Base-by-base conservation (phyloP, 2,113 vertebrate species). In the Prolemur simus region DNA sequence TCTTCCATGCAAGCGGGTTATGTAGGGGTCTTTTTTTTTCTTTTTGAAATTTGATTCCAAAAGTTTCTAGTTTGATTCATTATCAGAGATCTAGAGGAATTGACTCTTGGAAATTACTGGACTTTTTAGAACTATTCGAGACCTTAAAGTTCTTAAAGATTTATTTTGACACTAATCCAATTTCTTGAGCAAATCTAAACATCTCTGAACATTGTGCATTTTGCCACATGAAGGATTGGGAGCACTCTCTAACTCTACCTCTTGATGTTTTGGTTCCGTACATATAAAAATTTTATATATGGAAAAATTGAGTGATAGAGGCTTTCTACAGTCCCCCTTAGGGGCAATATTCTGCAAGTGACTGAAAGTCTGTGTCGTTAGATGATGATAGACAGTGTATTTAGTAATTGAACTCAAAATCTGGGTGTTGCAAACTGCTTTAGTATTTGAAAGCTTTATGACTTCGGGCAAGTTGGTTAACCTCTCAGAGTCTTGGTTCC, bases 31-130 rank as follows among this genome's bases (percentile, higher is more conserved):
- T n/a, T 52, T 89, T 12, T 78, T 60, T 27, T 27, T 60, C 25
- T 52, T 90, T 17, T 83, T 5, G 64, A 60, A 77, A 89, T 87
- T 37, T 87, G 66, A 77, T 95, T 58, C 20, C 4, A 25, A 66
- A 87, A 89, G 39, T 83, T 92, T 80, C n/a, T 69, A 78, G 42
- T 95, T 95, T 87, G 68, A 73, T 85, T 89, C 63, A 82, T 92
- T 92, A 88, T 90, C n/a, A 89, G 42, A 25, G 8, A 92, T 71
- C 60, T 88, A 29, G 93, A 92, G 74, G 39, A 92, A 89, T 29
- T 89, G 73, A 39, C 49, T 78, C 12, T 83, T 96, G 37, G 45
- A 88, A 78, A 60, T 74, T 85, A 49, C 42, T 91, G 45, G 45
- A 27, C 34, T 74, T 90, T 93, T 56, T 18, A 10, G 63, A 92